phyloP scores from a whole-genome alignment of 2,113 vertebrate genomes.

The Gopherus evgoodei region DNA sequence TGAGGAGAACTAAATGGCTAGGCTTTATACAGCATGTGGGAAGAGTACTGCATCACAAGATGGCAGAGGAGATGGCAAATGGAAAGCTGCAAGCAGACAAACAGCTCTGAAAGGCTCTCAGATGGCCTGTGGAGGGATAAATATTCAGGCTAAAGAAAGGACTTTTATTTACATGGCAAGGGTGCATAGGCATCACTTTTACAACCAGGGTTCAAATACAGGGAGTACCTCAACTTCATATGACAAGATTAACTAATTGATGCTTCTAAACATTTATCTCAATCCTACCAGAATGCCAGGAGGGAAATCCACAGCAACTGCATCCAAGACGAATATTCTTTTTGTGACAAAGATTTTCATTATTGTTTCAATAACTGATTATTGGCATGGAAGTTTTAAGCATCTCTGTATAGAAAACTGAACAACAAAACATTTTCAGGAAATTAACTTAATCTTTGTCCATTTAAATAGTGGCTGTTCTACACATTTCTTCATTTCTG shows the following conservation, averaged over 20 bases:
- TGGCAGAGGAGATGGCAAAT: conserved; percentile 5
- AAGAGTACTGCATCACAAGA: neutral
- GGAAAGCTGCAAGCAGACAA: conserved; percentile 17
- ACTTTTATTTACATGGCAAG: neutral
- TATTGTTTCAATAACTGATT: neutral
- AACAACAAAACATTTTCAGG: neutral
- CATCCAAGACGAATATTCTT: neutral
- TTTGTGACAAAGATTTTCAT: neutral
- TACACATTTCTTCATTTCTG: conserved; percentile 4
- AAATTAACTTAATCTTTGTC: neutral
- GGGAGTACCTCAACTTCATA: neutral
- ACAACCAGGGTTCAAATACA: neutral
- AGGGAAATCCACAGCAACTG: neutral
- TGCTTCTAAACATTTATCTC: neutral
- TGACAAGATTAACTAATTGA: neutral
- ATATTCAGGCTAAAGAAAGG: neutral
- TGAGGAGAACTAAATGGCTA: neutral
- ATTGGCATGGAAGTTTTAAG: neutral
- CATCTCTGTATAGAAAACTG: neutral
- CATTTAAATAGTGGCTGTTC: neutral
- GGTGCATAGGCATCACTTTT: neutral
- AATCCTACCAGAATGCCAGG: neutral
- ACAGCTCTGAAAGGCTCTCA: conserved; percentile 16
- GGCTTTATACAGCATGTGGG: neutral
- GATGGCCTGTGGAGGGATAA: neutral